Conservation (phyloP, 2,888 invertebrate species). For the Mystacides longicornis region DNA sequence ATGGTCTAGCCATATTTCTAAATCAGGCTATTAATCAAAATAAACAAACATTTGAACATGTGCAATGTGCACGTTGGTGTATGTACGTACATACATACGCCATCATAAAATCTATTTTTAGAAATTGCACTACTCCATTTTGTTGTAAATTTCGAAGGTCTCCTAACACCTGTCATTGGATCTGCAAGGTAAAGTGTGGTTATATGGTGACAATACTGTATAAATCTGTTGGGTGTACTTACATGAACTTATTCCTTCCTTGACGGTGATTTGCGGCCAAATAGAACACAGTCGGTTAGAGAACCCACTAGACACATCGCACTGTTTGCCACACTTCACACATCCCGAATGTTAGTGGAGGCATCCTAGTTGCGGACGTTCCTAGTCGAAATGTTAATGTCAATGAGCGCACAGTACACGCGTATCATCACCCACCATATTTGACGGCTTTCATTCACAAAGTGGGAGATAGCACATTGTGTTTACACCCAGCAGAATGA, state of each 20-base stretch:
- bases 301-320: constrained; percentile 1
- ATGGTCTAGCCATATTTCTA: no score
- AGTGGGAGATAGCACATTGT: constrained; percentile 13
- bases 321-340: background rate
- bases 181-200: no score
- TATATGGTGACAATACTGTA: background rate
- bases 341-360: background rate
- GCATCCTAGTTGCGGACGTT: no score
- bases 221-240: background rate
- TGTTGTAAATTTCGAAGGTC: constrained; percentile 3
- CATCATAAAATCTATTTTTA: constrained; percentile 17
- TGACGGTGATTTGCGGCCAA: no score
- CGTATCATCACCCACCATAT: constrained; percentile 16
- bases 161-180: background rate
- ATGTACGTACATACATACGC: constrained; percentile 11
- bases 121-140: constrained; percentile 17
- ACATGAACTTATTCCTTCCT: background rate
- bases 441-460: constrained; percentile 20
- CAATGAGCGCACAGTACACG: constrained; percentile 7
- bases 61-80: constrained; percentile 6
- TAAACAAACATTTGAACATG: constrained; percentile 6
- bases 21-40: no score
- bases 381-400: no score
- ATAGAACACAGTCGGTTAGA: no score
- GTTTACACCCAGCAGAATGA: constrained; percentile 11